Base-by-base conservation (phyloP, 2,113 vertebrate species). In the Dunckerocampus dactyliophorus region DNA sequence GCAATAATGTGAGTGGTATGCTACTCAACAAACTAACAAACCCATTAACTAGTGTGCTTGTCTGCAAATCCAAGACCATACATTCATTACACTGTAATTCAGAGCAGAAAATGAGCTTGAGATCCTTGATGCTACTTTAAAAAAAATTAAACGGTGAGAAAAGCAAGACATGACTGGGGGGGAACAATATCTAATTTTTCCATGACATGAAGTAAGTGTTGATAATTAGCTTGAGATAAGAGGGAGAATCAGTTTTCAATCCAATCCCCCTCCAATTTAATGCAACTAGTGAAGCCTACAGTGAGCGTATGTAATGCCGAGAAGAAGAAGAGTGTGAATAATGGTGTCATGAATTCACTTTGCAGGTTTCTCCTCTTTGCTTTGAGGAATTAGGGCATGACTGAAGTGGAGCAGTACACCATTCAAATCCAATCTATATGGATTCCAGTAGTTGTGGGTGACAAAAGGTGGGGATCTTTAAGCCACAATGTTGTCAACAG, bases 71-170 rank as follows among this genome's bases (percentile, higher is more conserved):
- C 72, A 87, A 86, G 85, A 83, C 74, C 86, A 83, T 84, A 88
- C 85, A 88, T 88, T 90, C 85, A 89, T 91, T 89, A 90, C 76
- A 70, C 61, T 31, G 76, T 84, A 85, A 90, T 88, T 85, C 79
- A 73, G 81, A 88, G 83, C 87, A 90, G 82, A 89, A 90, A 89
- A 90, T 90, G 77, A 87, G 84, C 88, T 86, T 83, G 78, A 80
- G 79, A 75, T 78, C 69, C 73, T 80, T 58, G 68, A 85, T 86
- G 76, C 80, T 76, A 77, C 80, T 82, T 16, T 52, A 55, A 65
- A 56, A 60, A 66, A 42, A 59, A 51, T 65, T 74, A 48, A 77
- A 62, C 53, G 61, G 46, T 34, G 51, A 31, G 15, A 76, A 57
- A 79, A 63, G 63, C 60, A 12, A 71, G 72, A 75, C 67, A 59